phyloP scores from a whole-genome alignment of 2,888 invertebrate species.

The Alloplasta piceator region DNA sequence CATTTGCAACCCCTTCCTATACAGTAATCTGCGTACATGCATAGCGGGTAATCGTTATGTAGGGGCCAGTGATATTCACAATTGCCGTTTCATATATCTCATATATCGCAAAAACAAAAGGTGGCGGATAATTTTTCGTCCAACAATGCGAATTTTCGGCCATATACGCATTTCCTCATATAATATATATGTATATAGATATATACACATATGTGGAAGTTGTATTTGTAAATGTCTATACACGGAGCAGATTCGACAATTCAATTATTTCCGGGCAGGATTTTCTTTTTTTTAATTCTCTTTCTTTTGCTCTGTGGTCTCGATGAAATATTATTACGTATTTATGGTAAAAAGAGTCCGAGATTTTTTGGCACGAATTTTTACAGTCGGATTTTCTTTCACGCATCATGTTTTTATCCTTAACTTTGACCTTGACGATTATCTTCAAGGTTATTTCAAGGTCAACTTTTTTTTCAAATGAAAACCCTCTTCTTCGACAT shows the following conservation, averaged over 20 bases:
- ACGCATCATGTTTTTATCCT: background rate
- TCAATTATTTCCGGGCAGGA: constrained; percentile 47
- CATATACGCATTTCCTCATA: constrained; percentile 27
- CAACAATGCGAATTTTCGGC: constrained; percentile 45
- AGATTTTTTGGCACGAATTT: background rate
- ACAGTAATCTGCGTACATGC: background rate
- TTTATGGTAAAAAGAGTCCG: too few species aligned
- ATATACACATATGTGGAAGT: background rate
- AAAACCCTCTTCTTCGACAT: too few species aligned
- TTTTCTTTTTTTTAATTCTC: constrained; percentile 13
- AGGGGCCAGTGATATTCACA: background rate
- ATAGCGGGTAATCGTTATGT: background rate
- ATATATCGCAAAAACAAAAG: background rate
- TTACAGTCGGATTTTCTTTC: background rate
- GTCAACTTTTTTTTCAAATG: too few species aligned
- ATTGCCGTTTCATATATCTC: background rate
- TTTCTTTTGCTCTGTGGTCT: background rate
- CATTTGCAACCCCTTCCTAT: constrained; percentile 22
- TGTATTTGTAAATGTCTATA: background rate
- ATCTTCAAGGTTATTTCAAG: too few species aligned
- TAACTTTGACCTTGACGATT: too few species aligned
- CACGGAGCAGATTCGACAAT: constrained; percentile 26
- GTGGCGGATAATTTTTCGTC: constrained; percentile 23
- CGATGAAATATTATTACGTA: constrained; percentile 24
- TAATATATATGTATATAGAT: background rate